Conservation (phyloP, 2,888 invertebrate species). For the Hololepta plana region DNA sequence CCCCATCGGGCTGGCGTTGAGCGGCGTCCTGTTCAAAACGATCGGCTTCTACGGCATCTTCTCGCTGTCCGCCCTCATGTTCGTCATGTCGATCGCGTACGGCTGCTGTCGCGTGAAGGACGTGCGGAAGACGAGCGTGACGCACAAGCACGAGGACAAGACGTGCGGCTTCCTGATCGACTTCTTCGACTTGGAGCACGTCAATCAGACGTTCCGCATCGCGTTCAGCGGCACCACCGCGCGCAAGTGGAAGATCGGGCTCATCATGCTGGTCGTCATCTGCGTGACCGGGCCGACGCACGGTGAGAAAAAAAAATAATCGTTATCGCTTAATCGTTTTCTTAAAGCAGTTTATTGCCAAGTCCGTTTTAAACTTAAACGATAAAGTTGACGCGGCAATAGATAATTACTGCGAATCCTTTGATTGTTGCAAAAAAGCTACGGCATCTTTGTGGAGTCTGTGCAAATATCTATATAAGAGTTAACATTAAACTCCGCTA, state of each 20-base stretch:
- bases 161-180: slow-evolving; percentile 40
- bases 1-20: slow-evolving; percentile 75
- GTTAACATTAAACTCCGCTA: too few relatives aligned
- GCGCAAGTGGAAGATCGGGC: slow-evolving; percentile 50
- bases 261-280: slow-evolving; percentile 65
- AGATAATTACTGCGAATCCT: too few relatives aligned
- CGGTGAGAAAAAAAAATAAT: too few relatives aligned
- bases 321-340: not conserved
- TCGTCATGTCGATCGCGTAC: slow-evolving; percentile 55
- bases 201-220: slow-evolving; percentile 59
- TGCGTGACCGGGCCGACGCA: slow-evolving; percentile 74
- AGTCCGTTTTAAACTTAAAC: too few relatives aligned
- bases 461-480: too few relatives aligned
- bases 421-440: too few relatives aligned
- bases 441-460: too few relatives aligned
- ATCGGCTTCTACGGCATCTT: slow-evolving; percentile 74
- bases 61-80: slow-evolving; percentile 54
- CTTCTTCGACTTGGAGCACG: slow-evolving; percentile 61
- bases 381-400: too few relatives aligned
- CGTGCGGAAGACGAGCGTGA: slow-evolving; percentile 33
- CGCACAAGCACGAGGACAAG: slow-evolving; percentile 26
- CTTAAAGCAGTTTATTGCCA: too few relatives aligned
- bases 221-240: slow-evolving; percentile 63
- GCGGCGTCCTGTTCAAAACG: slow-evolving; percentile 59
- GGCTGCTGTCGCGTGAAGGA: slow-evolving; percentile 57